phyloP scores from a whole-genome alignment of 2,113 vertebrate species.

The Prionailurus bengalensis region DNA sequence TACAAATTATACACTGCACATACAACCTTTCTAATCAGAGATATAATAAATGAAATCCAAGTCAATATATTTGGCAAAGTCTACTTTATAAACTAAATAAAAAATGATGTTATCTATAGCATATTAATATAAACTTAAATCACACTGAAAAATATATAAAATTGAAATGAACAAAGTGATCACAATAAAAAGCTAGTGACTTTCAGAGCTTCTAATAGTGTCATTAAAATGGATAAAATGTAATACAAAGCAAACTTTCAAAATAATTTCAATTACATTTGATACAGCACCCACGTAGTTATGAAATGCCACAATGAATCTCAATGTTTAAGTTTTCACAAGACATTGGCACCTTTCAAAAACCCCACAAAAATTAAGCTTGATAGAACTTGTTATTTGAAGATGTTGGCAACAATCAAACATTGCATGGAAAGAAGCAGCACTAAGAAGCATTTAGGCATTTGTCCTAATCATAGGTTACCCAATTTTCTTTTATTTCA shows the following conservation, averaged over 20 bases:
- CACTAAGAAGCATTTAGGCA: not conserved
- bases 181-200: not conserved
- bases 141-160: constrained; percentile 13
- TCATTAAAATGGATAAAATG: not conserved
- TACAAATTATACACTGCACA: constrained; percentile 45
- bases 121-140: constrained; percentile 68
- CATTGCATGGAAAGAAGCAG: not conserved
- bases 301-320: not conserved
- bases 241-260: not conserved
- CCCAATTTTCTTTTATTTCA: not conserved
- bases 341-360: not conserved
- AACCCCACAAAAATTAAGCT: not conserved
- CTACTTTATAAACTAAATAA: constrained; percentile 59
- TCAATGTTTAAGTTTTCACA: not conserved
- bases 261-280: constrained; percentile 63
- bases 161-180: constrained; percentile 70
- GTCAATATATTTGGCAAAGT: constrained; percentile 61
- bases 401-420: not conserved
- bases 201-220: not conserved
- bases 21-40: constrained; percentile 73
- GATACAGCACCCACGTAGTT: not conserved
- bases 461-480: not conserved
- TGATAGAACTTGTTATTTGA: not conserved
- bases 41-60: constrained; percentile 78
- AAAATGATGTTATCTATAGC: not conserved